These are phyloP conservation scores for Glaucomys volans DNA, from an alignment of 2,113 vertebrate genomes.

Conservation along the genomic window DNA sequence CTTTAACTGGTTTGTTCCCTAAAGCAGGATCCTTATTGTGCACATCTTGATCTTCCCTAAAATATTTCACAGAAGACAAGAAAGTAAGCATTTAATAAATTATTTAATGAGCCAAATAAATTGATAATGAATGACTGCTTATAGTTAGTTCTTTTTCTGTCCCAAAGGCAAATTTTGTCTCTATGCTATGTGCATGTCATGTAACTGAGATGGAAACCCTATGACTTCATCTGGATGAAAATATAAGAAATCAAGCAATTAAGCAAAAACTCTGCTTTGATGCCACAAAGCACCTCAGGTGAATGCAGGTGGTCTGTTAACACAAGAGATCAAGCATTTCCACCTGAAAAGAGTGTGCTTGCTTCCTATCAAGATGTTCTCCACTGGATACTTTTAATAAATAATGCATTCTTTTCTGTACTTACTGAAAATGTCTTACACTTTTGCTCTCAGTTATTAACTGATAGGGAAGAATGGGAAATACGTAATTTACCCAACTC, in stretches of 20 bases:
- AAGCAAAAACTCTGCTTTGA: conserved; percentile 75
- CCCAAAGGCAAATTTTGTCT: background rate
- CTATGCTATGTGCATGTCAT: background rate
- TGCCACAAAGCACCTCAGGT: conserved; percentile 16
- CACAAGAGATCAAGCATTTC: conserved; percentile 63
- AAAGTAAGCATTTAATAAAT: background rate
- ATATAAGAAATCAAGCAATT: conserved; percentile 19
- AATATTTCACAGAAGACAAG: background rate
- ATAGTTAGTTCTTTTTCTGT: background rate
- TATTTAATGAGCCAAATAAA: conserved; percentile 24
- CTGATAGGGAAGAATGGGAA: conserved; percentile 54
- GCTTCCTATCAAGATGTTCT: conserved; percentile 72
- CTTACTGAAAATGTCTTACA: conserved; percentile 67
- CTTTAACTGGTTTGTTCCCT: background rate
- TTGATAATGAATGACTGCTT: background rate
- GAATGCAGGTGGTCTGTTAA: conserved; percentile 76
- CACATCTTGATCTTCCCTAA: background rate
- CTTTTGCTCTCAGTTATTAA: background rate
- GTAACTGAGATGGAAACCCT: conserved; percentile 64
- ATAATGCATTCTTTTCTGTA: conserved; percentile 71
- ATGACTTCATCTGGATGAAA: conserved; percentile 67
- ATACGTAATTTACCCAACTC: conserved; percentile 52
- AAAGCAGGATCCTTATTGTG: background rate
- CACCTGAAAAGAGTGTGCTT: conserved; percentile 68
- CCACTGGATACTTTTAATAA: conserved; percentile 76